phyloP scores from a whole-genome alignment of 1,140 invertebrate genomes.

The Agraylea sexmaculata region DNA sequence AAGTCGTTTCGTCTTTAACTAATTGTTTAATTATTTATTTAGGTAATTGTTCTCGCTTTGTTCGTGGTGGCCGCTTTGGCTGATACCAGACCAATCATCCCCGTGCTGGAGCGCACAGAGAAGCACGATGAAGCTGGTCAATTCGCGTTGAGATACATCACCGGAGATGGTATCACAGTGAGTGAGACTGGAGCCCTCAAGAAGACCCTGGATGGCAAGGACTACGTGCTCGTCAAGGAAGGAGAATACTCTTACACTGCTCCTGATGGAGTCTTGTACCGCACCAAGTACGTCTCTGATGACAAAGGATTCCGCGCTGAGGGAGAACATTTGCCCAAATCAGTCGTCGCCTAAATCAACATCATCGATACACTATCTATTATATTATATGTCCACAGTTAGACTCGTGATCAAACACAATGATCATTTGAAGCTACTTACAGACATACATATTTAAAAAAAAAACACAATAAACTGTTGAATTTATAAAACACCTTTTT shows the following conservation, averaged over 20 bases:
- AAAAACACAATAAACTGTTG: too few relatives aligned
- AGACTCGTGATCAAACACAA: too few relatives aligned
- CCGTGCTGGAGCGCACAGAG: slow-evolving; percentile 24
- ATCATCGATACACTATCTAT: too few relatives aligned
- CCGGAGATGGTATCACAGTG: slow-evolving; percentile 29
- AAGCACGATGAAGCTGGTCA: slow-evolving; percentile 30
- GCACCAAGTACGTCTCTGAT: slow-evolving; percentile 30
- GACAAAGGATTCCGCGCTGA: slow-evolving; percentile 27
- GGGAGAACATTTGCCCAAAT: slow-evolving; percentile 31
- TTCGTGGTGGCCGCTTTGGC: slow-evolving; percentile 14
- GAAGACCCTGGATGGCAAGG: slow-evolving; percentile 23
- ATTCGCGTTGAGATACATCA: slow-evolving; percentile 31
- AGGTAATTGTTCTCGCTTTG: slow-evolving; percentile 11
- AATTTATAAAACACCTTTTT: too few relatives aligned
- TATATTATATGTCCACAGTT: too few relatives aligned
- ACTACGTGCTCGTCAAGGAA: slow-evolving; percentile 26
- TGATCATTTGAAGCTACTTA: too few relatives aligned
- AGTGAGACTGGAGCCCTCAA: slow-evolving; percentile 29
- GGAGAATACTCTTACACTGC: slow-evolving; percentile 27
- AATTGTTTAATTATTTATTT: slow-evolving; percentile 4
- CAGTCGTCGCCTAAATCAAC: slow-evolving; percentile 17
- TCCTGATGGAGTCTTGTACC: slow-evolving; percentile 28
- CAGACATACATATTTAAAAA: too few relatives aligned
- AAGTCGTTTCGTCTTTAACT: too few relatives aligned
- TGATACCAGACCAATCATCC: slow-evolving; percentile 15